Conservation (phyloP, 1,140 invertebrate species). For the Gryon sp. region DNA sequence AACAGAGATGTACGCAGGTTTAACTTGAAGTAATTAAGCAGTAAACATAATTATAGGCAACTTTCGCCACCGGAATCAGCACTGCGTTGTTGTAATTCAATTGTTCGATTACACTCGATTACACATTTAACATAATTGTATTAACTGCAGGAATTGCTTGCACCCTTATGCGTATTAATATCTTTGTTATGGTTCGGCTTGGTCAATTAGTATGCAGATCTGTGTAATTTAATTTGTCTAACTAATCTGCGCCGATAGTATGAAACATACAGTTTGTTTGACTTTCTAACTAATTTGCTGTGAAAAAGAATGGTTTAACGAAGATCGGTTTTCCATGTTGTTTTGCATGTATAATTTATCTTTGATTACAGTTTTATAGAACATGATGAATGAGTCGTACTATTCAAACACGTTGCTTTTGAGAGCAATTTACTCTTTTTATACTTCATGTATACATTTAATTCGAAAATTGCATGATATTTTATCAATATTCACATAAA, state of each 20-base stretch:
- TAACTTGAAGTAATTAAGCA: slow-evolving; percentile 27
- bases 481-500: too few species aligned
- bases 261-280: too few species aligned
- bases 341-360: too few species aligned
- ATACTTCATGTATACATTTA: too few species aligned
- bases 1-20: slow-evolving; percentile 16
- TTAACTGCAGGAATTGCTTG: slow-evolving; percentile 23
- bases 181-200: slow-evolving; percentile 15
- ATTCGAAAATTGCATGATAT: too few species aligned
- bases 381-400: too few species aligned
- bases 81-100: slow-evolving; percentile 41
- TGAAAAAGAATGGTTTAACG: too few species aligned
- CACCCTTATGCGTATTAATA: slow-evolving; percentile 30
- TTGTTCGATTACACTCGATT: slow-evolving; percentile 46
- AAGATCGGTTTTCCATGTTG: too few species aligned
- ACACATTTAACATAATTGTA: slow-evolving; percentile 35
- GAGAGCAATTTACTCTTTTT: too few species aligned
- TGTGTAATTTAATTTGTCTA: slow-evolving; percentile 5
- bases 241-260: not conserved
- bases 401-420: too few species aligned
- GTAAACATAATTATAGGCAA: slow-evolving; percentile 31
- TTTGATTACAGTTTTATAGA: too few species aligned
- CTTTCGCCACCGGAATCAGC: slow-evolving; percentile 21
- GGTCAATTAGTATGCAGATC: slow-evolving; percentile 28
- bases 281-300: too few species aligned